Conservation (phyloP, 2,888 invertebrate species). For the Drosophila sordidapex region DNA sequence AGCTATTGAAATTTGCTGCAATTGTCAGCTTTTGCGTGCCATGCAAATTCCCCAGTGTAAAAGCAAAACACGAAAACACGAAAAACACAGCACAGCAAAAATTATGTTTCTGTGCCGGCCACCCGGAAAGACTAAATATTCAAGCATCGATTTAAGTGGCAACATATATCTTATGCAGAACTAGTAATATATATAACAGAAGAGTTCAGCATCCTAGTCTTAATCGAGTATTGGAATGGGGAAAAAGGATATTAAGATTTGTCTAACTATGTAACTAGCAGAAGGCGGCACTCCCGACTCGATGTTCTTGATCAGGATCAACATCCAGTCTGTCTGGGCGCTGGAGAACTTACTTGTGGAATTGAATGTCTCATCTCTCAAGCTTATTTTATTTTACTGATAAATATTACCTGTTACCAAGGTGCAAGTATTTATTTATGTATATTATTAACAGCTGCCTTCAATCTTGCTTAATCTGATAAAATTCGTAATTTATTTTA, state of each 20-base stretch:
- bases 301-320: not conserved
- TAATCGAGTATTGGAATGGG: not conserved
- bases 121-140: slow-evolving; percentile 8
- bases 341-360: not conserved
- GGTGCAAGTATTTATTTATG: too few relatives aligned
- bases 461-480: not conserved
- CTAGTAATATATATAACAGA: too few relatives aligned
- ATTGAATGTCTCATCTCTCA: not conserved
- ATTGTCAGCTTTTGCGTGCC: slow-evolving; percentile 70
- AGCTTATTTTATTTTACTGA: not conserved
- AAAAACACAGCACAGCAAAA: slow-evolving; percentile 53
- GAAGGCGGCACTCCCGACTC: not conserved
- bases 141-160: slow-evolving; percentile 18
- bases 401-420: not conserved
- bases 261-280: not conserved
- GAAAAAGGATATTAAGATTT: not conserved
- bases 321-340: not conserved
- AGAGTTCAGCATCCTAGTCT: not conserved
- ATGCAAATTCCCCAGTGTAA: slow-evolving; percentile 51
- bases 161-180: not conserved
- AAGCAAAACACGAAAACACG: slow-evolving; percentile 25
- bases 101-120: slow-evolving; percentile 56
- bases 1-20: slow-evolving; percentile 71
- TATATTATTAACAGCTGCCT: too few relatives aligned
- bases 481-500: not conserved